phyloP scores from a whole-genome alignment of 1,140 invertebrate genomes.

The Drosophila guanche region DNA sequence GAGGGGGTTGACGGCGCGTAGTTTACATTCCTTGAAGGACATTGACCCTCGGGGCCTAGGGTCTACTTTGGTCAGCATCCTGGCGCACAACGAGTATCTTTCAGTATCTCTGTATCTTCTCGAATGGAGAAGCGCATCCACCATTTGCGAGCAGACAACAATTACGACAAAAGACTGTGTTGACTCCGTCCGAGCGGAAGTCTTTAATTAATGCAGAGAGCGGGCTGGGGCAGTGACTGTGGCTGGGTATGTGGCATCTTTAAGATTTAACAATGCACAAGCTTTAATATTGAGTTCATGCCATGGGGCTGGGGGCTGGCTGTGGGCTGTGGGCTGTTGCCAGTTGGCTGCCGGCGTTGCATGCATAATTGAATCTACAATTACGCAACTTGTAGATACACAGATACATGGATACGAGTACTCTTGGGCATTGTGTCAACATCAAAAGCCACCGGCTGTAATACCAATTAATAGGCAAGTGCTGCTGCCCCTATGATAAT shows the following conservation, averaged over 20 bases:
- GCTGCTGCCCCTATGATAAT: constrained; percentile 10
- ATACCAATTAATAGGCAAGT: constrained; percentile 29
- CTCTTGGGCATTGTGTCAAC: constrained; percentile 14
- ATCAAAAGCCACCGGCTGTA: constrained; percentile 30
- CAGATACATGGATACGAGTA: neutral
- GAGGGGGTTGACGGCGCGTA: too few relatives aligned
- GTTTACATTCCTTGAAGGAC: too few relatives aligned
- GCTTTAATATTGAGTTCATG: constrained; percentile 17
- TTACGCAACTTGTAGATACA: constrained; percentile 61
- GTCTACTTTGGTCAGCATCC: too few relatives aligned
- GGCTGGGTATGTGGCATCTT: constrained; percentile 8
- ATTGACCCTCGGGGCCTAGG: too few relatives aligned
- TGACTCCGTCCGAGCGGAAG: constrained; percentile 53
- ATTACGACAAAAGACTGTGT: constrained; percentile 72
- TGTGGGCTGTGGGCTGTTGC: too few relatives aligned
- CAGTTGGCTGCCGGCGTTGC: constrained; percentile 3
- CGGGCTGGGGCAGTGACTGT: constrained; percentile 8
- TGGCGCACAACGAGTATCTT: too few relatives aligned
- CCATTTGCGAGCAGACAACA: constrained; percentile 60
- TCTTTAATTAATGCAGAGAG: constrained; percentile 72
- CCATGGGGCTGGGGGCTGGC: constrained; percentile 13
- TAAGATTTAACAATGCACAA: constrained; percentile 21
- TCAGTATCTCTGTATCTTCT: constrained; percentile 32
- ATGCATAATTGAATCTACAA: constrained; percentile 72
- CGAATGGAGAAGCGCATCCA: constrained; percentile 16